phyloP scores from a whole-genome alignment of 2,113 vertebrate species.

The Anoura caudifer region DNA sequence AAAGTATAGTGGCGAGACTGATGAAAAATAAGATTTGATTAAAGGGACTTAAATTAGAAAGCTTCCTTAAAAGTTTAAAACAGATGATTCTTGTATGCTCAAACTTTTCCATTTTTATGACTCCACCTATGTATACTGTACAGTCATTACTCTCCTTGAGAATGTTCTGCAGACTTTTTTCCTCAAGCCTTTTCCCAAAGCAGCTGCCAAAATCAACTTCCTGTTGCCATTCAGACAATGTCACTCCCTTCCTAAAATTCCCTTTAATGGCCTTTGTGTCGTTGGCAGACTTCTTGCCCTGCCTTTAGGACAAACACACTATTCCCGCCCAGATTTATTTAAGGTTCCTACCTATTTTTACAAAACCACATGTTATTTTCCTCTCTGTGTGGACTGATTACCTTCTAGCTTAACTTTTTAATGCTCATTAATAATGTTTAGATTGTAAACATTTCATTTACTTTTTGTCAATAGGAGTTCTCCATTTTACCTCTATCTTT shows the following conservation, averaged over 20 bases:
- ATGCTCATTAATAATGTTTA: not conserved
- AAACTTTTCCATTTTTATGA: not conserved
- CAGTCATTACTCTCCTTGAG: slow-evolving; percentile 19
- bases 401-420: not conserved
- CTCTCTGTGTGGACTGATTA: not conserved
- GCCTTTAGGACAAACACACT: slow-evolving; percentile 41
- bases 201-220: slow-evolving; percentile 75
- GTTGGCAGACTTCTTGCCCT: slow-evolving; percentile 3
- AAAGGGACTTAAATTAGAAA: not conserved
- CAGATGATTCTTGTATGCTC: not conserved
- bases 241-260: slow-evolving; percentile 54
- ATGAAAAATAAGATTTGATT: slow-evolving; percentile 2
- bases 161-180: slow-evolving; percentile 23
- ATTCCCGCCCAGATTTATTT: slow-evolving; percentile 47
- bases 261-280: slow-evolving; percentile 46
- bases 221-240: slow-evolving; percentile 61
- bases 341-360: slow-evolving; percentile 22
- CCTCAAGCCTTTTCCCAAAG: slow-evolving; percentile 62
- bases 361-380: not conserved
- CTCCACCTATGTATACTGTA: not conserved
- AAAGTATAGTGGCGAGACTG: not conserved
- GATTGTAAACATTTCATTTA: slow-evolving; percentile 25
- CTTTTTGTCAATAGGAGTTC: not conserved
- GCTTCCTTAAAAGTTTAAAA: not conserved
- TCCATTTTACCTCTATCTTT: not conserved